These are phyloP conservation scores for Takifugu rubripes DNA, from an alignment of 2,797 vertebrate genomes.

Conservation along the genomic window DNA sequence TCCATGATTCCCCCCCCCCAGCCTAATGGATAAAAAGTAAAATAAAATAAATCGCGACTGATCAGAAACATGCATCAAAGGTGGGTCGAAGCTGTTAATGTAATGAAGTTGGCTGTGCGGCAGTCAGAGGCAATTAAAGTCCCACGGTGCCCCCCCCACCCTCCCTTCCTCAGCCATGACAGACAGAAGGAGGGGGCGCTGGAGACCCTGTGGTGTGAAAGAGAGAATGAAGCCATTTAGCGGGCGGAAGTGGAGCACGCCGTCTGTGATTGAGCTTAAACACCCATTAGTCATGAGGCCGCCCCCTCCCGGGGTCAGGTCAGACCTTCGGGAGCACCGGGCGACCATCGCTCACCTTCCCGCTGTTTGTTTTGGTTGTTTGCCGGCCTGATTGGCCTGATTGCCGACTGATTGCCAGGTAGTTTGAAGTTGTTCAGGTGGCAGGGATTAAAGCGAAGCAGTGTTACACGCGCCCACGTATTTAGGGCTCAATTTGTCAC, in stretches of 20 bases:
- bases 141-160: slow-evolving; percentile 64
- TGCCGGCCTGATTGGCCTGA: slow-evolving; percentile 56
- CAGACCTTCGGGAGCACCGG: slow-evolving; percentile 35
- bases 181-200: slow-evolving; percentile 33
- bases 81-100: slow-evolving; percentile 73
- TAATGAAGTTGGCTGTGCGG: slow-evolving; percentile 76
- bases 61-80: slow-evolving; percentile 71
- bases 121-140: slow-evolving; percentile 80
- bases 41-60: slow-evolving; percentile 75
- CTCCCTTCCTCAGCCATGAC: slow-evolving; percentile 59
- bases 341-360: slow-evolving; percentile 58
- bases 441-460: slow-evolving; percentile 20
- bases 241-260: slow-evolving; percentile 67
- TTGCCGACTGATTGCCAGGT: slow-evolving; percentile 59
- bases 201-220: slow-evolving; percentile 11
- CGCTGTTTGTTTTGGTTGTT: slow-evolving; percentile 69
- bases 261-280: slow-evolving; percentile 66
- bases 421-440: slow-evolving; percentile 35
- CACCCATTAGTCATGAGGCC: slow-evolving; percentile 66
- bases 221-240: slow-evolving; percentile 70
- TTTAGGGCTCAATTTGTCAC: slow-evolving; percentile 13
- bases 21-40: slow-evolving; percentile 65
- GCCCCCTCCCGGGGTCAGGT: slow-evolving; percentile 47
- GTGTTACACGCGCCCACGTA: neutral
- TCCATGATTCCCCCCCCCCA: slow-evolving; percentile 35